Evolutionary conservation across 2,888 invertebrate species (phyloP), one percentile per base, ranked within the genome.

Genomic region (Amphipoea lucens): DNA sequence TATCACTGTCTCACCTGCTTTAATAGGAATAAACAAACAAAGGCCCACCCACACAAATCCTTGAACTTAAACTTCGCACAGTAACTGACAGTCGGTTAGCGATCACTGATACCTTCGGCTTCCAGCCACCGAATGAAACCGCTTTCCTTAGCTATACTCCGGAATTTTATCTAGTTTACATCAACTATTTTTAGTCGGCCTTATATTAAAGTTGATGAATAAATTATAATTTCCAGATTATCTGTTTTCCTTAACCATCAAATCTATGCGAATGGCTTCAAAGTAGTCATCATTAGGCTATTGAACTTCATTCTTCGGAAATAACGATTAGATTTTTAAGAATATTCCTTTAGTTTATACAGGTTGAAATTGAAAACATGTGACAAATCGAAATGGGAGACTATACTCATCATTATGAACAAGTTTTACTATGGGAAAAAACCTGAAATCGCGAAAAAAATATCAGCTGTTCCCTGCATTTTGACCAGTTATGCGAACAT

Each of bases 141-240:
- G 85, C 77, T 81, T 87, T 91, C 93, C 92, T 92, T 92, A 91
- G 92, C 90, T 92, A 91, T 92, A 92, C 89, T 90, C 93, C 89
- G 91, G 92, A 94, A 93, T 95, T 95, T 95, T 95, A 94, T 95
- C 90, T 93, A 92, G 92, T 94, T 94, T 94, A 93, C 91, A 88
- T 91, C 83, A 78, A 90, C 93, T 95, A 96, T 95, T 95, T 95
- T 95, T 94, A 94, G 91, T 90, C 83, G 83, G 87, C 87, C 90
- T 86, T 89, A 89, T 92, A 92, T 91, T 91, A 92, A 93, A 90
- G 88, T 92, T 92, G 92, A 93, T 92, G 93, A 89, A 90, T 88
- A 91, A 89, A 91, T 88, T 87, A 87, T 88, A 89, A 86, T 90
- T 86, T 86, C 42, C 78, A 83, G 80, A 81, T 80, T 83, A 57